These are phyloP conservation scores for Sparus aurata DNA, from an alignment of 2,797 vertebrate species.

Conservation along the genomic window DNA sequence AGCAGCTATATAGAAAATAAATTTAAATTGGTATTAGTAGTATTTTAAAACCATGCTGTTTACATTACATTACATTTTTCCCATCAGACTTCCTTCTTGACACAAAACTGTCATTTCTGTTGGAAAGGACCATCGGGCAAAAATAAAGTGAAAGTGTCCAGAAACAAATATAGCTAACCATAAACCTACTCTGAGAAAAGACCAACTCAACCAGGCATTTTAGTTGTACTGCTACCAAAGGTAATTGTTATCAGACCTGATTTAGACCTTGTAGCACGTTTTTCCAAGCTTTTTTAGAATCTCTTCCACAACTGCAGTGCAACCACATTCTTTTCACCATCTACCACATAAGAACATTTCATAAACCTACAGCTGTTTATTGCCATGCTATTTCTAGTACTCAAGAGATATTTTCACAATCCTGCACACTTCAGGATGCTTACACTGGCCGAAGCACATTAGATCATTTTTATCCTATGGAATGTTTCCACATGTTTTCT, in stretches of 20 bases:
- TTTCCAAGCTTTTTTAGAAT: neutral
- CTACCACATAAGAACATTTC: neutral
- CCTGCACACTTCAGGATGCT: neutral
- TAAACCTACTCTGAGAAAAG: no score
- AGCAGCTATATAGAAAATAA: neutral
- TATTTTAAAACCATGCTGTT: no score
- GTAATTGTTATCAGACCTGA: neutral
- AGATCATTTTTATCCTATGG: conserved; percentile 3
- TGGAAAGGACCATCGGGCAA: no score
- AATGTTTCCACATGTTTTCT: neutral
- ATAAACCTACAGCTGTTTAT: conserved; percentile 17
- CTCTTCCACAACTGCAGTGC: neutral
- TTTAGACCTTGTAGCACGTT: neutral
- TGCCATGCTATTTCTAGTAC: conserved; percentile 2
- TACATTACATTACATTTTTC: no score
- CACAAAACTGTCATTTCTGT: no score
- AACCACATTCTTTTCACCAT: neutral
- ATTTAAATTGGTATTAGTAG: neutral
- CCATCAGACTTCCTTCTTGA: no score
- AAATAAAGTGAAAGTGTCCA: no score
- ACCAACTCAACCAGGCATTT: neutral
- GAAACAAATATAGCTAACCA: no score
- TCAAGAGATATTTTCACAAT: conserved; percentile 2
- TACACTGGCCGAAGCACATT: neutral
- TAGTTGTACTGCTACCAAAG: neutral